Conservation (phyloP, 2,888 invertebrate genomes). For the Sussaba pulchella region DNA sequence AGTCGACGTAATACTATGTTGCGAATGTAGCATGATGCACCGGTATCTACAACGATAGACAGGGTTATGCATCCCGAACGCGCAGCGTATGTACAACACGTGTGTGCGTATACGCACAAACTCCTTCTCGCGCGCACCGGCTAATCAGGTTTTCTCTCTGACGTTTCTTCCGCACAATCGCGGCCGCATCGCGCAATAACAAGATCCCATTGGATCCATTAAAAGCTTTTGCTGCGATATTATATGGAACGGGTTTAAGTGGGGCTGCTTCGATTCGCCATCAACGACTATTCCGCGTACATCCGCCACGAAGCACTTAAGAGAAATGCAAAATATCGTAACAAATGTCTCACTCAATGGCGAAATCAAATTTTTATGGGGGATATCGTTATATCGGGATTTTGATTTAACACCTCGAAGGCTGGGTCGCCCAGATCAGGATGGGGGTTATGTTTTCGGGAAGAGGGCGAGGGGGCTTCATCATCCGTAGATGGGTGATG, state of each 20-base stretch:
- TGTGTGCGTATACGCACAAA: neutral
- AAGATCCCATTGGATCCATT: slow-evolving; percentile 52
- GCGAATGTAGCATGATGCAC: neutral
- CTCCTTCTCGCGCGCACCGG: slow-evolving; percentile 1
- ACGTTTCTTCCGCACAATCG: slow-evolving; percentile 41
- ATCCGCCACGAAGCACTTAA: neutral
- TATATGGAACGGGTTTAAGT: slow-evolving; percentile 12
- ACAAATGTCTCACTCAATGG: slow-evolving; percentile 7
- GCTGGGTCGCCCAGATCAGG: too few species aligned
- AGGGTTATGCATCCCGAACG: slow-evolving; percentile 25
- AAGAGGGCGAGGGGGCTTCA: too few species aligned
- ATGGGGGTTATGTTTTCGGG: too few species aligned
- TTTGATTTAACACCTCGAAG: too few species aligned
- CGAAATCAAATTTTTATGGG: neutral
- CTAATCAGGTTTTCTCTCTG: slow-evolving; percentile 54
- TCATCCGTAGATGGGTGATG: too few species aligned
- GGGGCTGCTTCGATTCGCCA: slow-evolving; percentile 3
- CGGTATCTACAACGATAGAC: neutral
- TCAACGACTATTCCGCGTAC: slow-evolving; percentile 4
- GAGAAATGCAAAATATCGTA: neutral
- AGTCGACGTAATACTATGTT: slow-evolving; percentile 37
- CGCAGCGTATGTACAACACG: neutral
- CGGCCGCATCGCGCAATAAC: slow-evolving; percentile 54
- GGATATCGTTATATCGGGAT: too few species aligned
- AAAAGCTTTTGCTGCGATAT: slow-evolving; percentile 35